Percentiles rank a stretch among this genome's conserved stretches.
phyloP scores from a whole-genome alignment of 2,113 vertebrate genomes.

The Struthio camelus region DNA sequence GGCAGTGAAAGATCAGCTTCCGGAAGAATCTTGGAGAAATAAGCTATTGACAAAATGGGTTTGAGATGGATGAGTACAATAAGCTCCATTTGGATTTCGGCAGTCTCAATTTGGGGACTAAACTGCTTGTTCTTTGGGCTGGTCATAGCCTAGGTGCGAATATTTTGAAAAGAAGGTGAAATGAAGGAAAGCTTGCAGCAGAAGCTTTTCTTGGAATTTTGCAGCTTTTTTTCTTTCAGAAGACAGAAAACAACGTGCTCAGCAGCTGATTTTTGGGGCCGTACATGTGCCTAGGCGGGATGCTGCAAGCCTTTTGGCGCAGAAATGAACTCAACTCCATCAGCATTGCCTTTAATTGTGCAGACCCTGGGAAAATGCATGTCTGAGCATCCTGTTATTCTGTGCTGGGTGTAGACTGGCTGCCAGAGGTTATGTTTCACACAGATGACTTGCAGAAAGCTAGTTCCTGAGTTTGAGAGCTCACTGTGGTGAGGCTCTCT shows the following conservation, averaged over 20 bases:
- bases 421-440: not conserved
- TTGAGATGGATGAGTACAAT: accelerated
- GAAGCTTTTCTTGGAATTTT: not conserved
- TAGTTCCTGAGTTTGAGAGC: not conserved
- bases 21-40: not conserved
- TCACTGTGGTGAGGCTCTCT: not conserved
- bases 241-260: accelerated
- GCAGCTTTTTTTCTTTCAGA: not conserved
- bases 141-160: accelerated
- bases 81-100: not conserved
- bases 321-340: not conserved
- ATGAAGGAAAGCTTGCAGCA: not conserved
- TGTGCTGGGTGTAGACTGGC: not conserved
- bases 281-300: accelerated
- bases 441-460: not conserved
- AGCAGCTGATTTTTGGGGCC: not conserved
- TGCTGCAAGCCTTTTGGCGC: not conserved
- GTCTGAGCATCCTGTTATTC: accelerated
- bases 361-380: not conserved
- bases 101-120: too few species aligned
- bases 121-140: not conserved
- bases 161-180: not conserved
- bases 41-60: not conserved
- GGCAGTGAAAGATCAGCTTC: not conserved
- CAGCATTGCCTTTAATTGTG: too few species aligned